Percentiles rank a stretch among this genome's conserved stretches.
Evolutionary conservation across 2,888 invertebrate genomes (phyloP).

Genomic region (Aradus depressus): DNA sequence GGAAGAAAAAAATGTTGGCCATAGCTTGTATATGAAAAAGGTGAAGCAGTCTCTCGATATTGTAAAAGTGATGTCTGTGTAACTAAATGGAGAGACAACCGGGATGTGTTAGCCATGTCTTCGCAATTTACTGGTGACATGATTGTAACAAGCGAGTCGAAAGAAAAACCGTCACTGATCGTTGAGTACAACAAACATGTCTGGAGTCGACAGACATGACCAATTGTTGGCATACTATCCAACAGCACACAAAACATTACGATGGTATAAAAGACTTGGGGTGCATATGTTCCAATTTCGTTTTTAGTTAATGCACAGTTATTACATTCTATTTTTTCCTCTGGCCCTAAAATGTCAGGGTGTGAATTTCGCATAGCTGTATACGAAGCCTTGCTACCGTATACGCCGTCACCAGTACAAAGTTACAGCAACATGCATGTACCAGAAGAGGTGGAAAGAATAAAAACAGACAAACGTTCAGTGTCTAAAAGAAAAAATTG

Average conservation of each 20-base stretch:
- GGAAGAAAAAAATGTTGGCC: slow-evolving; percentile 32
- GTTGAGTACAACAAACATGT: slow-evolving; percentile 14
- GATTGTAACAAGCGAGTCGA: too few species aligned
- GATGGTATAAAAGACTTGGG: slow-evolving; percentile 13
- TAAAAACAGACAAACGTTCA: slow-evolving; percentile 2
- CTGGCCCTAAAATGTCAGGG: too few species aligned
- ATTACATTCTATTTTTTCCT: too few species aligned
- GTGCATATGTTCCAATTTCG: slow-evolving; percentile 15
- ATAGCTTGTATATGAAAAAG: slow-evolving; percentile 34
- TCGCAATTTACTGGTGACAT: slow-evolving; percentile 5
- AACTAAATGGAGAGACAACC: neutral
- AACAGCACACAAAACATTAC: slow-evolving; percentile 6
- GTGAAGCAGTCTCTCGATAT: too few species aligned
- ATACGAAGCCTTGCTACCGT: slow-evolving; percentile 5
- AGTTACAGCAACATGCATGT: slow-evolving; percentile 3
- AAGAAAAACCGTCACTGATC: slow-evolving; percentile 2
- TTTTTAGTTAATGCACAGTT: too few species aligned
- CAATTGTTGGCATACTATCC: slow-evolving; percentile 14
- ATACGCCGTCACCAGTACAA: slow-evolving; percentile 1
- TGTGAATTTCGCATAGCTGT: slow-evolving; percentile 1
- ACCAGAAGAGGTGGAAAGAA: slow-evolving; percentile 6
- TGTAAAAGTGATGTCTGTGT: neutral
- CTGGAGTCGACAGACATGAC: slow-evolving; percentile 11
- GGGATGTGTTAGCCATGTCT: slow-evolving; percentile 7
- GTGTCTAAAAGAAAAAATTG: slow-evolving; percentile 9